A percentile compares a stretch with the other conserved stretches of the same genome.
Conservation (phyloP, 2,113 vertebrate species). For the Gopherus evgoodei region DNA sequence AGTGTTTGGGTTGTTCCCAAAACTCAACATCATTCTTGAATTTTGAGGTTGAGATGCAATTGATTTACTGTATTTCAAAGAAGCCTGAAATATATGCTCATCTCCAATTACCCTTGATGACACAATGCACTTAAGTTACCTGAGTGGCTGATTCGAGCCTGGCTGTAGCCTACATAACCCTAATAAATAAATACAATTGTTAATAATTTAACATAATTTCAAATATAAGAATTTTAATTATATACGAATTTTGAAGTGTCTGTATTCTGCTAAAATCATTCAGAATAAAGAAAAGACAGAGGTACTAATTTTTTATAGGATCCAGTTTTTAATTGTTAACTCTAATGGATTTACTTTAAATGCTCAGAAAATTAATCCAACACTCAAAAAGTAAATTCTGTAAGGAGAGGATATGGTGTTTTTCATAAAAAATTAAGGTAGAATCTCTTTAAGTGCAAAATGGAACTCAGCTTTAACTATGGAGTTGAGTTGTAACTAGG, state of each 20-base stretch:
- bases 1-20: not conserved
- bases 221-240: not conserved
- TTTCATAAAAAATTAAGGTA: not conserved
- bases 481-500: not conserved
- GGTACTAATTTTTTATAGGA: not conserved
- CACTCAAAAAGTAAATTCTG: not conserved
- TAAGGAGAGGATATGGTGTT: not conserved
- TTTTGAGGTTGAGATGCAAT: not conserved
- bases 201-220: not conserved
- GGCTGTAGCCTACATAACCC: not conserved
- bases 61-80: not conserved
- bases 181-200: not conserved
- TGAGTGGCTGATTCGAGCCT: not conserved
- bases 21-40: not conserved
- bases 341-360: not conserved
- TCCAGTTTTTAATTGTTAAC: not conserved
- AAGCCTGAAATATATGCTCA: not conserved
- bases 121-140: not conserved
- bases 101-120: not conserved
- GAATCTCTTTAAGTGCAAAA: not conserved
- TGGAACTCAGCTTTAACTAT: not conserved
- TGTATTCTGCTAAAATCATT: not conserved
- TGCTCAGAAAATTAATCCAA: not conserved
- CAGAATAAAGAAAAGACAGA: not conserved
- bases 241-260: not conserved